These are phyloP conservation scores for Euplagia quadripunctaria DNA, from an alignment of 2,888 invertebrate genomes.

Conservation along the genomic window DNA sequence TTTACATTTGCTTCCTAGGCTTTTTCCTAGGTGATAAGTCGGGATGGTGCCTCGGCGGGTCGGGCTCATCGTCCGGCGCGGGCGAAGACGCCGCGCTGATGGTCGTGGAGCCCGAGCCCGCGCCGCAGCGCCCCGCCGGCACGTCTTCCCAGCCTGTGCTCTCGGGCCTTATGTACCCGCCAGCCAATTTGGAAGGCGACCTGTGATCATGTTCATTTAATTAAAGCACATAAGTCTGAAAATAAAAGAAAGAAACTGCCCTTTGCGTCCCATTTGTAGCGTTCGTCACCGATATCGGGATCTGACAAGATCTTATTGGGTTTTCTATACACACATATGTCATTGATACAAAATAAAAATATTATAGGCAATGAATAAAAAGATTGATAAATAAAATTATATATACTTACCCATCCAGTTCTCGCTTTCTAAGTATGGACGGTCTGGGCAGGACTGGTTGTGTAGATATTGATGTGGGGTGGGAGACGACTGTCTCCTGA, in stretches of 20 bases:
- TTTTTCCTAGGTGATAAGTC: constrained; percentile 93
- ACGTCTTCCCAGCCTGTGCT: constrained; percentile 44
- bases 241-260: background rate
- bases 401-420: constrained; percentile 90
- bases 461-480: constrained; percentile 50
- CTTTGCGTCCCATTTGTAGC: too few species aligned
- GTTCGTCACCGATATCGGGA: too few species aligned
- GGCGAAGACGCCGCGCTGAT: constrained; percentile 95
- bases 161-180: constrained; percentile 28
- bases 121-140: constrained; percentile 35
- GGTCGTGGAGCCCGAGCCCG: constrained; percentile 91
- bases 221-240: background rate
- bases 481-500: constrained; percentile 58
- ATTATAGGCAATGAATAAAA: background rate
- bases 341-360: background rate
- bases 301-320: too few species aligned
- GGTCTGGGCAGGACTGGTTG: constrained; percentile 90
- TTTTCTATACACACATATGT: too few species aligned
- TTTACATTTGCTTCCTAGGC: constrained; percentile 95
- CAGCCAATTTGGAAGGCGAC: constrained; percentile 85
- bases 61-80: constrained; percentile 87
- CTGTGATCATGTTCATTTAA: background rate
- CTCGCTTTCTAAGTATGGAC: constrained; percentile 95
- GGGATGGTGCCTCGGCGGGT: constrained; percentile 53
- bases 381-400: background rate